Base-by-base conservation (phyloP, 1,140 invertebrate species). In the Drosophila saltans region DNA sequence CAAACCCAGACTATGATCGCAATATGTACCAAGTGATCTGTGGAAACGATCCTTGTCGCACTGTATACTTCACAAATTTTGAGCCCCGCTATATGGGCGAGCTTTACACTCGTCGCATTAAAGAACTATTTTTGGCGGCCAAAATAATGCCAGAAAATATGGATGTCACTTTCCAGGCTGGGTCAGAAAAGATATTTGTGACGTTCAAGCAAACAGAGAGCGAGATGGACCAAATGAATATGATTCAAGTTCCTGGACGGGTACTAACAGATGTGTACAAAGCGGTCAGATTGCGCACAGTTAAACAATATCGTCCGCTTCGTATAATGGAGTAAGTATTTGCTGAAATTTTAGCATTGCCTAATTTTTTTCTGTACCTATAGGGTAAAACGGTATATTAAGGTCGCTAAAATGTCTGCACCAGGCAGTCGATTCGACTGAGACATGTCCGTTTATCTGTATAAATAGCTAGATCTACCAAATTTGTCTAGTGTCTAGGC, bases 261-360 rank as follows among this genome's bases (percentile, higher is more conserved):
- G 94, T 97, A 63, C 89, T 94, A 4, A 93, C 94, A 16, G 94
- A 95, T 16, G 95, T 98, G 0, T 98, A 97, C 92, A 95, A 95
- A 77, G 96, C 97, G 2, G 79, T 98, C 0, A 96, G 97, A 91
- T 93, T 96, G 80, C 93, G 96, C 74, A 94, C 95, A 28, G 78
- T 94, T 3, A 92, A 93, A 40, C 58, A 92, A 1, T 77, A 75
- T 1, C 93, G 95, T 28, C 81, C 86, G 0, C 91, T 97, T 28
- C 91, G 93, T 7, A 83, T 95, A 8, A 92, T 93, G 71, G 74
- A 89, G 68, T 90, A 81, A 68, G 72, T 76, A 3, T 4, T 16
- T 4, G 0, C 6, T 24, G 21, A n/a, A 0, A 10, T 26, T 48
- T 48, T 0, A 48, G 3, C 1, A 2, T n/a, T 36, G 7, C 21